Base-by-base conservation (phyloP, 2,113 vertebrate species). In the Circaetus gallicus region DNA sequence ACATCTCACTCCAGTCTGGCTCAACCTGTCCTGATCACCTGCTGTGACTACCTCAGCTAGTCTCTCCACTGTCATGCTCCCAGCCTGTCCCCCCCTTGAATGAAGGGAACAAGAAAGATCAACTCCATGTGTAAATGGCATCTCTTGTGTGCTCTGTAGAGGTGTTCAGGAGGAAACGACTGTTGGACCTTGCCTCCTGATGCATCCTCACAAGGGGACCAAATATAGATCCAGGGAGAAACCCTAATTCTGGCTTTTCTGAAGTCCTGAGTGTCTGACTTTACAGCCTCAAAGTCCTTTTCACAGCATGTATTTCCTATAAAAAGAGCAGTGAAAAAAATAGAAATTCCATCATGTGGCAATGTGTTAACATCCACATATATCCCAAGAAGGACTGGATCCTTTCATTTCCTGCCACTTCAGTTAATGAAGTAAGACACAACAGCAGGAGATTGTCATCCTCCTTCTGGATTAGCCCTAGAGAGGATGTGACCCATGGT, bases 351-450 rank as follows among this genome's bases (percentile, higher is more conserved):
- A 70, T 97, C 92, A 92, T 95, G 95, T 94, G 93, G 95, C 92
- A 94, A 96, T 66, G 95, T 97, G 97, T 92, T 97, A 97, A 97
- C 95, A 96, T 97, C 82, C 85, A 95, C 96, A 97, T 95, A 95
- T 93, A 92, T 97, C 97, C 96, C 95, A 96, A 95, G 90, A 97
- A 96, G 93, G 85, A 90, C 85, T 70, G 92, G 71, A 96, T 96
- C 90, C 88, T 94, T 96, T 93, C 95, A 81, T 82, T 95, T 95
- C 90, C 97, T 95, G 90, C 93, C 95, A 93, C 85, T 97, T 94
- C 74, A 90, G 71, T 88, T 97, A 96, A 97, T 96, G 82, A 94
- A 96, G 82, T 58, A 97, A 96, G 95, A 96, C 95, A 96, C 71
- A 95, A 92, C 96, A 97, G 97, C 90, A 95, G 95, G 95, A 96